Percentiles rank a stretch among this genome's conserved stretches.
Conservation (phyloP, 2,797 vertebrate genomes). For the Siniperca scherzeri region DNA sequence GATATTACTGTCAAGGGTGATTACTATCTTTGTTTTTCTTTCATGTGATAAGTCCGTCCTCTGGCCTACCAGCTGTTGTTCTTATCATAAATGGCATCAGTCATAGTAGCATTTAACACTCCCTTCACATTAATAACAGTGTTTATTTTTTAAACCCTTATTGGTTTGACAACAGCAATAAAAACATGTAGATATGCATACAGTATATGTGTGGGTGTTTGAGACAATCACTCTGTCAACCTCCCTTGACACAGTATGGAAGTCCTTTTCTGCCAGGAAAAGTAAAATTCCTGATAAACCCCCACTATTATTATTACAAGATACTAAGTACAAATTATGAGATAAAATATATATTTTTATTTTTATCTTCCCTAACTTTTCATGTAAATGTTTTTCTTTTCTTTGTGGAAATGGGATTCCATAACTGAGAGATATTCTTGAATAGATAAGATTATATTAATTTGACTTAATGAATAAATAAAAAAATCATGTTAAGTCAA, state of each 20-base stretch:
- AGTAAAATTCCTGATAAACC: not conserved
- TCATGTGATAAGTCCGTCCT: conserved; percentile 58
- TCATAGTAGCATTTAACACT: conserved; percentile 62
- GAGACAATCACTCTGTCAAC: not conserved
- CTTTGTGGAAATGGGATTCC: not conserved
- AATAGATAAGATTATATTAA: not conserved
- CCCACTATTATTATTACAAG: not conserved
- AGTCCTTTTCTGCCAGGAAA: not conserved
- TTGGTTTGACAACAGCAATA: conserved; percentile 48
- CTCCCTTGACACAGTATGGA: not conserved
- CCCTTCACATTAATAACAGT: conserved; percentile 66
- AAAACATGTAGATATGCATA: conserved; percentile 29
- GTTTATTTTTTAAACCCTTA: conserved; percentile 55
- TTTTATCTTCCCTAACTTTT: not conserved
- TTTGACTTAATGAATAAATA: not conserved
- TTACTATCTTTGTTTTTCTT: conserved; percentile 69
- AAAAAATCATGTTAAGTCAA: not conserved
- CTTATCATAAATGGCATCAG: conserved; percentile 58
- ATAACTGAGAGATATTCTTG: not conserved
- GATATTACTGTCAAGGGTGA: conserved; percentile 41
- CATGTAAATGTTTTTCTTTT: not conserved
- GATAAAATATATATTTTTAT: not conserved
- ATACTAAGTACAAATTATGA: not conserved
- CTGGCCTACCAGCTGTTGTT: conserved; percentile 63
- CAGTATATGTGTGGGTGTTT: not conserved